These are phyloP conservation scores for Ooceraea biroi DNA, from an alignment of 1,140 invertebrate genomes.

Conservation along the genomic window DNA sequence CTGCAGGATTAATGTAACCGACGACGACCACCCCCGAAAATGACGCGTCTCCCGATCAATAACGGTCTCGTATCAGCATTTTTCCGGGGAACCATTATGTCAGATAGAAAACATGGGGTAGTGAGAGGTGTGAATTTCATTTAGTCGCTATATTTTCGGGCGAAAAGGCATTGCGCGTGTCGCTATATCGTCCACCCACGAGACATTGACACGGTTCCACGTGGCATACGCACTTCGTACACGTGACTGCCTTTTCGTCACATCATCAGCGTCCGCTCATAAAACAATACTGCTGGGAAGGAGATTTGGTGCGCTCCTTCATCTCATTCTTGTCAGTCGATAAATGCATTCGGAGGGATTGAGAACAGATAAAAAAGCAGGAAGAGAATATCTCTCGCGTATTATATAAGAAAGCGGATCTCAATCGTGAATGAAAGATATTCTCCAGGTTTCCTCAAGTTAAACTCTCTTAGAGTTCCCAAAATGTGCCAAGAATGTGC, in stretches of 20 bases:
- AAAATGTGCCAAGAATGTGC: neutral
- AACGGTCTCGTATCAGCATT: neutral
- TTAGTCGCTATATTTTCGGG: neutral
- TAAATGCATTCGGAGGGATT: neutral
- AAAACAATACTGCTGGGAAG: constrained; percentile 15
- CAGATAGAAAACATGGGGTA: neutral
- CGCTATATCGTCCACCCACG: neutral
- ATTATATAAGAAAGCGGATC: constrained; percentile 31
- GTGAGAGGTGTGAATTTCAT: neutral
- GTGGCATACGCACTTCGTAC: neutral
- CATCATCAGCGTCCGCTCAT: constrained; percentile 41
- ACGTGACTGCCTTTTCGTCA: neutral
- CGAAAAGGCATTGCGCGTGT: neutral
- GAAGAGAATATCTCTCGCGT: constrained; percentile 1
- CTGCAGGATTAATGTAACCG: constrained; percentile 18
- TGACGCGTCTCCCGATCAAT: constrained; percentile 10
- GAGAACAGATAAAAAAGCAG: neutral
- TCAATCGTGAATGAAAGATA: constrained; percentile 13
- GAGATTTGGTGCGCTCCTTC: neutral
- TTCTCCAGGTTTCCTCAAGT: neutral
- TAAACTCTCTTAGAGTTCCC: neutral
- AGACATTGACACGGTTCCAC: constrained; percentile 29
- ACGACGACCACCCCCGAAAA: constrained; percentile 10
- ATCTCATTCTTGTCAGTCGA: constrained; percentile 21
- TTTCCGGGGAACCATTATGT: constrained; percentile 7